phyloP scores from a whole-genome alignment of 2,888 invertebrate genomes.

The Argyresthia albistria region DNA sequence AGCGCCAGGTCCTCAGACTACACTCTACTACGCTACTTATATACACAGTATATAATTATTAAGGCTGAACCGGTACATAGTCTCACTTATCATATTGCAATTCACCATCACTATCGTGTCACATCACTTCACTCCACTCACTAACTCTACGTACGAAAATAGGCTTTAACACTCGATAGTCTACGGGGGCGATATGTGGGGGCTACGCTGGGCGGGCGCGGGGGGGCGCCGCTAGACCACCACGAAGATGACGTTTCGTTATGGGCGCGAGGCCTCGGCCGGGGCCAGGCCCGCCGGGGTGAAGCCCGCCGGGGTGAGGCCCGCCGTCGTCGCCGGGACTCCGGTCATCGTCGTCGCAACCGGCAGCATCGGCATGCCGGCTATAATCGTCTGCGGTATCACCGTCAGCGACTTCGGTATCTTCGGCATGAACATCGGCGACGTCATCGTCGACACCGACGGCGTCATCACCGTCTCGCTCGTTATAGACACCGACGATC shows the following conservation, averaged over 20 bases:
- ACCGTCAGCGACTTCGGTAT: constrained; percentile 87
- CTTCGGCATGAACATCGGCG: constrained; percentile 75
- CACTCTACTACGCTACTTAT: constrained; percentile 42
- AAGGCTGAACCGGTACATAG: constrained; percentile 58
- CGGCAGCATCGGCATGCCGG: constrained; percentile 15
- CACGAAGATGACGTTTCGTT: constrained; percentile 50
- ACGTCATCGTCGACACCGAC: constrained; percentile 24
- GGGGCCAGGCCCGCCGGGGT: constrained; percentile 12
- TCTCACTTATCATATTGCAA: constrained; percentile 28
- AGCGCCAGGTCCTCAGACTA: constrained; percentile 23
- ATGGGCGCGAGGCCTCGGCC: constrained; percentile 28
- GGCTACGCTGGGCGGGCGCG: too few relatives aligned
- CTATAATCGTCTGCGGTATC: constrained; percentile 74
- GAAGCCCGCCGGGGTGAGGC: constrained; percentile 9
- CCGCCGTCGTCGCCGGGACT: constrained; percentile 14
- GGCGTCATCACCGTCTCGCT: constrained; percentile 35
- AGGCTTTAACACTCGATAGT: constrained; percentile 7
- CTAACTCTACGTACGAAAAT: constrained; percentile 6
- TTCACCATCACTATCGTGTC: constrained; percentile 15
- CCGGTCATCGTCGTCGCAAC: constrained; percentile 14
- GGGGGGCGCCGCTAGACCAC: constrained; percentile 34
- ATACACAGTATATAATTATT: constrained; percentile 55
- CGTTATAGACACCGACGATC: constrained; percentile 42
- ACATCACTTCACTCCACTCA: constrained; percentile 5
- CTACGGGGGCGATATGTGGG: background rate